Evolutionary conservation across 2,888 invertebrate genomes (phyloP).

Genomic region (Dastarcus helophoroides): DNA sequence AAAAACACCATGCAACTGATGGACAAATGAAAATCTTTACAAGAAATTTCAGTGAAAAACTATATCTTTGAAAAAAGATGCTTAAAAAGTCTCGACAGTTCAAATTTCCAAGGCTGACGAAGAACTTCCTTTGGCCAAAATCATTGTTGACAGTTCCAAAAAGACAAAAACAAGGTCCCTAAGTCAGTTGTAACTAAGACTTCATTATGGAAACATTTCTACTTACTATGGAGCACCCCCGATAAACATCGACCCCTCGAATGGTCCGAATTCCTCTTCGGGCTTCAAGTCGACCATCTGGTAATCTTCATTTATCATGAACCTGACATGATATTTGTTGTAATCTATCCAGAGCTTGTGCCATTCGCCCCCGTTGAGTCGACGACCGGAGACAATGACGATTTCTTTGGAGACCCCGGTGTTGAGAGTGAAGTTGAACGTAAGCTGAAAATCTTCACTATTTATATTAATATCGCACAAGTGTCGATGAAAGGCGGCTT

Average conservation of each 20-base stretch:
- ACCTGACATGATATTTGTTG: constrained; percentile 84
- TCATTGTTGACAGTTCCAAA: too few species aligned
- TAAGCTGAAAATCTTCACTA: constrained; percentile 61
- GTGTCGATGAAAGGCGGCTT: constrained; percentile 19
- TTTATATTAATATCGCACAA: constrained; percentile 9
- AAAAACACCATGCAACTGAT: too few species aligned
- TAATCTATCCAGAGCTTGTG: constrained; percentile 94
- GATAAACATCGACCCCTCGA: constrained; percentile 88
- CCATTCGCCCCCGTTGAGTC: constrained; percentile 88
- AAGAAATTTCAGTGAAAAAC: too few species aligned
- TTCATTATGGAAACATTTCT: too few species aligned
- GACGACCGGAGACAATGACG: constrained; percentile 69
- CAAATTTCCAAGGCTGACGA: too few species aligned
- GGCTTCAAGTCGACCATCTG: constrained; percentile 76
- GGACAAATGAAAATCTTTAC: too few species aligned
- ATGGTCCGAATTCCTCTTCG: constrained; percentile 84
- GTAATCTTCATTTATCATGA: constrained; percentile 84
- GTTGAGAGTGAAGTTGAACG: constrained; percentile 81
- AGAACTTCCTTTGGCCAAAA: too few species aligned
- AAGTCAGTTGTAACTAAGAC: too few species aligned
- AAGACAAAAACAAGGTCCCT: too few species aligned
- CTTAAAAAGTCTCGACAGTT: too few species aligned
- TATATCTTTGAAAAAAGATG: too few species aligned
- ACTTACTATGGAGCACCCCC: constrained; percentile 86
- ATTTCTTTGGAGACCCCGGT: constrained; percentile 72